Evolutionary conservation across 2,113 vertebrate species (phyloP).

Genomic region (Chloroceryle aenea): DNA sequence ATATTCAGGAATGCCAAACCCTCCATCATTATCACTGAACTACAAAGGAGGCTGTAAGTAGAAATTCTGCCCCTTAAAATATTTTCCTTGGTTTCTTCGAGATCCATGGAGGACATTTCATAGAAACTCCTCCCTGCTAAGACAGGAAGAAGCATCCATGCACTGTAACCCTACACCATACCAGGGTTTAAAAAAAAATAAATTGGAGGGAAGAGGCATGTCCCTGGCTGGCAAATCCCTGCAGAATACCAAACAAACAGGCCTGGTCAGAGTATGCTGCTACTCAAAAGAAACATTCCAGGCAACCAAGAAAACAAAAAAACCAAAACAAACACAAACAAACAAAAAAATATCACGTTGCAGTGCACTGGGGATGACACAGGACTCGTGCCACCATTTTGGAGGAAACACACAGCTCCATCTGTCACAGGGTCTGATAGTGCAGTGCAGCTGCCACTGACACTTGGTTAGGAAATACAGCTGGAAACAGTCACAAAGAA

Average conservation of each 20-base stretch:
- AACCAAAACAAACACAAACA: too few species aligned
- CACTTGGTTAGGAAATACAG: conserved; percentile 19
- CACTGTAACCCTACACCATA: conserved; percentile 14
- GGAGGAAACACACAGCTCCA: conserved; percentile 36
- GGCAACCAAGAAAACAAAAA: not conserved
- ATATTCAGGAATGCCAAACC: not conserved
- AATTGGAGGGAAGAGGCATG: not conserved
- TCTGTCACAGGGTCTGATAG: conserved; percentile 39
- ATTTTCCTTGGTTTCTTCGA: not conserved
- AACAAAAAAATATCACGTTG: not conserved
- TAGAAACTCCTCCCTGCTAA: not conserved
- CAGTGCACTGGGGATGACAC: not conserved
- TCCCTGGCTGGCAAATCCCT: not conserved
- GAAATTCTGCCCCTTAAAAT: not conserved
- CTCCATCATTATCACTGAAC: not conserved
- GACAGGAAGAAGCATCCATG: not conserved
- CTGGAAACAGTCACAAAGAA: conserved; percentile 39
- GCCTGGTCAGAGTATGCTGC: not conserved
- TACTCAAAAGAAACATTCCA: not conserved
- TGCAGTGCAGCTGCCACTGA: conserved; percentile 46
- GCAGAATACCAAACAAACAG: not conserved
- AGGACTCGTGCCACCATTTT: conserved; percentile 22
- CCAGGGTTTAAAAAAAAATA: not conserved
- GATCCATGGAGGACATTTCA: conserved; percentile 2
- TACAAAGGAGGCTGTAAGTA: not conserved